A percentile compares a stretch with the other conserved stretches of the same genome.
Conservation (phyloP, 2,113 vertebrate genomes). For the Seriola rivoliana region DNA sequence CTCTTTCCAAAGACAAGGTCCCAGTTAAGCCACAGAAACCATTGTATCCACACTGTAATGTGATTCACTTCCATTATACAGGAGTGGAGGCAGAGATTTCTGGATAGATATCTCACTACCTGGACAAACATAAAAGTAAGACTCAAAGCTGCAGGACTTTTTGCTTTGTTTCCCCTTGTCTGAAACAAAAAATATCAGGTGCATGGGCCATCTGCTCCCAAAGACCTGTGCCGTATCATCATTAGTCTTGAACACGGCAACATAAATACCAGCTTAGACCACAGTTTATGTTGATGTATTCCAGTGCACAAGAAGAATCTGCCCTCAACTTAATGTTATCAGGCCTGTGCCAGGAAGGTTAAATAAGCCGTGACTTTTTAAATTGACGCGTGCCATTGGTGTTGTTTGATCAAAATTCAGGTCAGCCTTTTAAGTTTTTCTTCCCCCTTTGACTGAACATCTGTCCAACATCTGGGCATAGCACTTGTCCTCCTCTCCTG, state of each 20-base stretch:
- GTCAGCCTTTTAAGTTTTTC: constrained; percentile 1
- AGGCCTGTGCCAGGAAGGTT: constrained; percentile 36
- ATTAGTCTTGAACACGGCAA: constrained; percentile 31
- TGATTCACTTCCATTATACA: background rate
- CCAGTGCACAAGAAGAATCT: constrained; percentile 35
- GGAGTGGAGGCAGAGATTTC: background rate
- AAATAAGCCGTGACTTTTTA: constrained; percentile 52
- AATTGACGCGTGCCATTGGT: constrained; percentile 31
- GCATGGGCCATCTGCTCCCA: constrained; percentile 7
- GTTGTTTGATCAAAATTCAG: constrained; percentile 50
- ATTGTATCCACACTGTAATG: background rate
- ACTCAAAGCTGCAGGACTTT: background rate
- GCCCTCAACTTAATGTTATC: constrained; percentile 25
- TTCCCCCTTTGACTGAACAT: constrained; percentile 58
- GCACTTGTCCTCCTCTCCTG: constrained; percentile 37
- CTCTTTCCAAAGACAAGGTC: constrained; percentile 5
- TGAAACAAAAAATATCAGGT: constrained; percentile 8
- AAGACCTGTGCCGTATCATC: constrained; percentile 20
- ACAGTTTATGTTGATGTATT: constrained; percentile 36
- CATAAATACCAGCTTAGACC: constrained; percentile 3
- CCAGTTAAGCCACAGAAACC: background rate
- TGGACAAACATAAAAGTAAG: background rate
- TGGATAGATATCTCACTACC: background rate
- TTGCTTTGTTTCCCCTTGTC: constrained; percentile 1
- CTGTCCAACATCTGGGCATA: constrained; percentile 73